Percentiles rank a stretch among this genome's conserved stretches.
Conservation (phyloP, 2,797 vertebrate genomes). For the Coregonus suidteri region DNA sequence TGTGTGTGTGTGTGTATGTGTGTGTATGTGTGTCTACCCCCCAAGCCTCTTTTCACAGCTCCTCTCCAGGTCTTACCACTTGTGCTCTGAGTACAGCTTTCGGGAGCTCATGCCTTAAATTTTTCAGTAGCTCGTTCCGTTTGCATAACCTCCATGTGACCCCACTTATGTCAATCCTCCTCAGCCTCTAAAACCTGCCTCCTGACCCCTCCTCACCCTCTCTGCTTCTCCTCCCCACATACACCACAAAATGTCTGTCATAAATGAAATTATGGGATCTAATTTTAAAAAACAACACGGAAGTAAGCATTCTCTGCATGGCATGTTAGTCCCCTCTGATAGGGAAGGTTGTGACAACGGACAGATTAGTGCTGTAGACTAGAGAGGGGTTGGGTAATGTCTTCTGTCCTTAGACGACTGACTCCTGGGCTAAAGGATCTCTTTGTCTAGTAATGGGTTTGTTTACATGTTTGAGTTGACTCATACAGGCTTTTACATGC, state of each 20-base stretch:
- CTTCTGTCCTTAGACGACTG: background rate
- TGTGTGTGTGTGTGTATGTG: constrained; percentile 16
- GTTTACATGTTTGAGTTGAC: background rate
- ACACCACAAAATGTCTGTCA: constrained; percentile 46
- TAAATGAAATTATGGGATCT: constrained; percentile 45
- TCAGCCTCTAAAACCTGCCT: constrained; percentile 23
- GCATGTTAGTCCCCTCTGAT: constrained; percentile 25
- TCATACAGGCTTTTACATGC: background rate
- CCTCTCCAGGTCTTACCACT: constrained; percentile 56
- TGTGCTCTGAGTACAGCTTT: constrained; percentile 64
- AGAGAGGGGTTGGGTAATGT: background rate
- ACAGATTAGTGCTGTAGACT: constrained; percentile 29
- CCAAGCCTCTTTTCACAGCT: constrained; percentile 41
- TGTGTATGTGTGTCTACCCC: constrained; percentile 15
- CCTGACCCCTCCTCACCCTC: constrained; percentile 20
- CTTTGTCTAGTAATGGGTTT: background rate
- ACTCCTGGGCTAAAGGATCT: background rate
- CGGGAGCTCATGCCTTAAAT: constrained; percentile 80
- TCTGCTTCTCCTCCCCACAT: constrained; percentile 29
- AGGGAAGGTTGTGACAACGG: background rate
- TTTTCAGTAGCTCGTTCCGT: constrained; percentile 84
- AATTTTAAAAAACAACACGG: constrained; percentile 55
- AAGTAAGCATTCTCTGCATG: constrained; percentile 15
- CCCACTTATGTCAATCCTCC: constrained; percentile 65
- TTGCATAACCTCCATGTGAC: constrained; percentile 88